Conservation (phyloP, 1,140 invertebrate genomes). For the Lordiphosa mommai region DNA sequence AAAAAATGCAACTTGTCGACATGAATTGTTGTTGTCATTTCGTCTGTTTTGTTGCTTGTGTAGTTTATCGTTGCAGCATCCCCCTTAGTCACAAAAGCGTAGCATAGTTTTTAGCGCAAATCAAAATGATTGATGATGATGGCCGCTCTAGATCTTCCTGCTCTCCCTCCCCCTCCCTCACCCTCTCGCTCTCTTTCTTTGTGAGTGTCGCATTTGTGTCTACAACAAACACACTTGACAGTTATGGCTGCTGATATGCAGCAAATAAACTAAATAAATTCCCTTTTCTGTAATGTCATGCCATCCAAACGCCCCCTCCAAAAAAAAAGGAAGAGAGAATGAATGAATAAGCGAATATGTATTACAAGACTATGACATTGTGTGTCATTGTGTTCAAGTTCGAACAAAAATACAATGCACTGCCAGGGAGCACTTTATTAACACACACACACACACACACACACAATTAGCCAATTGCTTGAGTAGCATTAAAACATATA, state of each 20-base stretch:
- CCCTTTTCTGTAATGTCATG: slow-evolving; percentile 62
- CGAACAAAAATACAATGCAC: too few species aligned
- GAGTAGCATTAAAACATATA: too few species aligned
- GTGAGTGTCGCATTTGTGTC: slow-evolving; percentile 10
- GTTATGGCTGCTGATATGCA: slow-evolving; percentile 74
- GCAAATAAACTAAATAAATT: slow-evolving; percentile 76
- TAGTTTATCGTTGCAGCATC: slow-evolving; percentile 41
- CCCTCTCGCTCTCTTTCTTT: slow-evolving; percentile 1
- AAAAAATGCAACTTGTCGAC: slow-evolving; percentile 69
- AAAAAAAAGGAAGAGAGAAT: too few species aligned
- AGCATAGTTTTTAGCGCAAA: slow-evolving; percentile 74
- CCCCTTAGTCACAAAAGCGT: slow-evolving; percentile 38
- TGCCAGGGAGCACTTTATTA: too few species aligned
- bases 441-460: too few species aligned
- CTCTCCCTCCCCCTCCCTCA: neutral
- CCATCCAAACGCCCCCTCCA: too few species aligned
- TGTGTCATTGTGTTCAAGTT: too few species aligned
- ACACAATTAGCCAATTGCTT: too few species aligned
- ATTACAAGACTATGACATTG: too few species aligned
- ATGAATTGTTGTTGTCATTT: slow-evolving; percentile 75
- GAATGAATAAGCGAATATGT: too few species aligned
- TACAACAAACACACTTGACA: slow-evolving; percentile 60
- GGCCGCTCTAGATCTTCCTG: slow-evolving; percentile 49
- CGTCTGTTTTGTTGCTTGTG: slow-evolving; percentile 41
- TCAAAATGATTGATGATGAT: slow-evolving; percentile 77